These are phyloP conservation scores for Willisornis vidua DNA, from an alignment of 2,113 vertebrate genomes.

Conservation along the genomic window DNA sequence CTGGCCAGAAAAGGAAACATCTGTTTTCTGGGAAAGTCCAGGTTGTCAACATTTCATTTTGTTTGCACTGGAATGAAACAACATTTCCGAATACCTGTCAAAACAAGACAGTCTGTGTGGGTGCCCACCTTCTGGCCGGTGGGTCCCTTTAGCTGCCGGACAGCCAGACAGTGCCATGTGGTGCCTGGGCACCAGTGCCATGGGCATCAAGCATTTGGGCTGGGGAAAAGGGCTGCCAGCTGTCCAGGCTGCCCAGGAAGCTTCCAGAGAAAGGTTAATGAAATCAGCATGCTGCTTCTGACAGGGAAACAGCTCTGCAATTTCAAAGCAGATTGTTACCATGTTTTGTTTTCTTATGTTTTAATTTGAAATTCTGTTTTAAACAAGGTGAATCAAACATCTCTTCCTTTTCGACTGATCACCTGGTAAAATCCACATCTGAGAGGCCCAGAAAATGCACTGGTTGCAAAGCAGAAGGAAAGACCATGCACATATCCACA, in stretches of 20 bases:
- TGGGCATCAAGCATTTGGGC: rapidly evolving
- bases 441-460: neutral
- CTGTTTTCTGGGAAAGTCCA: conserved; percentile 62
- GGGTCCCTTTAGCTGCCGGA: rapidly evolving
- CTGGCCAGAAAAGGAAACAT: conserved; percentile 32
- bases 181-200: neutral
- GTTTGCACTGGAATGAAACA: neutral
- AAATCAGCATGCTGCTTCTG: neutral
- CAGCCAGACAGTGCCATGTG: rapidly evolving
- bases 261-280: neutral
- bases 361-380: neutral
- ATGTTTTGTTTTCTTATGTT: neutral
- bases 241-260: neutral
- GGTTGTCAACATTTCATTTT: conserved; percentile 56
- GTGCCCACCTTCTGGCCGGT: neutral
- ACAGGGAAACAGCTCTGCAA: neutral
- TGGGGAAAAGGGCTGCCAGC: neutral
- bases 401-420: neutral
- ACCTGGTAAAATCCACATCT: neutral
- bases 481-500: neutral
- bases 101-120: neutral
- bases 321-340: neutral
- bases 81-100: neutral
- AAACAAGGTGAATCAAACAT: rapidly evolving
- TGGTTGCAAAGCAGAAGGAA: neutral